Base-by-base conservation (phyloP, 2,888 invertebrate species). In the Stomorhina lunata region DNA sequence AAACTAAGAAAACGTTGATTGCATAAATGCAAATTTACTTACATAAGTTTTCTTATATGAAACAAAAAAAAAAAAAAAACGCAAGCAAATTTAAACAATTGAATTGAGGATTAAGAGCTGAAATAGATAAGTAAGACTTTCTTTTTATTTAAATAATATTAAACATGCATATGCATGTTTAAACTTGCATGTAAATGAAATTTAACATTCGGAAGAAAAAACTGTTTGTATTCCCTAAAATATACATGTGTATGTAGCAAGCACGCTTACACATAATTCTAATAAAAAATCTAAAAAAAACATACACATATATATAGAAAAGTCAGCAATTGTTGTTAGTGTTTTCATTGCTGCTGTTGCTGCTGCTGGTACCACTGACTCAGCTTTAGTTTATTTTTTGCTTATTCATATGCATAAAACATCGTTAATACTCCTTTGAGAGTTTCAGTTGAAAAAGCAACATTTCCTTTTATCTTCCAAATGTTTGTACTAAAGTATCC, bases 321-420 rank as follows among this genome's bases (percentile, higher is more conserved):
- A 32, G 50, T 61, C 53, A 69, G 61, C 61, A 63, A 71, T 65
- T 65, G 65, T 32, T 48, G 65, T 25, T 65, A 29, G 25, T 50
- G 20, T 45, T 9, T 27, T n/a, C n/a, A n/a, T n/a, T 45, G 43
- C 43, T 27, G 20, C 25, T 53, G 25, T 32, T 15, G 12, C 5
- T 37, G 55, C 45, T 79, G 40, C 4, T 34, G 22, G 40, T 57
- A 9, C 22, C 22, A 53, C 53, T 55, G 40, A 34, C 57, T 40
- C 17, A 63, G 12, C 29, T 68, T 7, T 25, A 29, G 1, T 25
- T 57, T 50, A 2, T 1, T 63, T 34, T 53, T 45, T 7, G 20
- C 55, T 55, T 48, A 69, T 75, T 69, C 80, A 25, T 57, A 73
- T 69, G 68, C 63, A 80, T 63, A 40, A 65, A 40, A 57, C 34